phyloP scores from a whole-genome alignment of 2,888 invertebrate genomes.

The Hypomecis punctinalis region DNA sequence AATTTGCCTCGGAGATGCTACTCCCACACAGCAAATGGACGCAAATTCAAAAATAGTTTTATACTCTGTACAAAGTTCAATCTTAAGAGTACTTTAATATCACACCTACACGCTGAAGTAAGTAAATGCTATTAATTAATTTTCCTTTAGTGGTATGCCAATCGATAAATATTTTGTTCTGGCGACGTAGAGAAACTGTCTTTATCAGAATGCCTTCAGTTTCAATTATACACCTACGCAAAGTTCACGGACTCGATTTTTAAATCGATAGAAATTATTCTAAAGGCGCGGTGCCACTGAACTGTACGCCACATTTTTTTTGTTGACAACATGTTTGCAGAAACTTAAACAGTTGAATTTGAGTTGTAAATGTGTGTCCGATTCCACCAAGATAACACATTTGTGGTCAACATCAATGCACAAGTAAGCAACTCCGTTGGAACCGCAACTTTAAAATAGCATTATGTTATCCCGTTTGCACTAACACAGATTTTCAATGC shows the following conservation, averaged over 20 bases:
- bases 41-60: constrained; percentile 15
- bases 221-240: constrained; percentile 38
- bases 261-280: too few species aligned
- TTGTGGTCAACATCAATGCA: too few species aligned
- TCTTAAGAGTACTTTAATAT: constrained; percentile 1
- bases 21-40: constrained; percentile 3
- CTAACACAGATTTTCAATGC: too few species aligned
- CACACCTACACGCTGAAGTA: constrained; percentile 24
- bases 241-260: constrained; percentile 24
- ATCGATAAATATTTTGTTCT: constrained; percentile 27
- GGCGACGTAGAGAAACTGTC: constrained; percentile 23
- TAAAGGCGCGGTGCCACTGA: too few species aligned
- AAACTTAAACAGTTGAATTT: too few species aligned
- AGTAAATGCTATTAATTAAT: constrained; percentile 31
- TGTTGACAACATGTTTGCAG: too few species aligned
- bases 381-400: too few species aligned
- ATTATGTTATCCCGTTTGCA: too few species aligned
- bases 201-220: constrained; percentile 38
- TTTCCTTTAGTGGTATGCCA: constrained; percentile 27
- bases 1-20: constrained; percentile 11
- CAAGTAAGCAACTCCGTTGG: too few species aligned
- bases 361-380: too few species aligned
- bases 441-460: too few species aligned
- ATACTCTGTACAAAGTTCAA: constrained; percentile 1
- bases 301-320: too few species aligned